Conservation (phyloP, 2,113 vertebrate species). For the Zeus faber region DNA sequence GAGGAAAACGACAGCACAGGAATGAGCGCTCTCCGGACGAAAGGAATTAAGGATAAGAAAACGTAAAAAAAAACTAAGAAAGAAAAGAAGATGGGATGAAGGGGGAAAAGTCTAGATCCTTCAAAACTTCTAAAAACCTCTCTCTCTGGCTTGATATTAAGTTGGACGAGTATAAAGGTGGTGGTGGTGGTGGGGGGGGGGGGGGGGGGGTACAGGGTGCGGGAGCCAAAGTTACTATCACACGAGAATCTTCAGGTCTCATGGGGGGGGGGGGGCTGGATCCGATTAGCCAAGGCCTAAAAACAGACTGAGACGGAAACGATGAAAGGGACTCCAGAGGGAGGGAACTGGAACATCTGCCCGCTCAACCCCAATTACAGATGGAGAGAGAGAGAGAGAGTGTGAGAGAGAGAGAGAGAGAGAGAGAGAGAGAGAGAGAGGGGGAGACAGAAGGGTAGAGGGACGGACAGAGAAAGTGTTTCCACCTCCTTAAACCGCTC, state of each 20-base stretch:
- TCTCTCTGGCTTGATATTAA: too few relatives aligned
- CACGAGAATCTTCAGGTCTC: constrained; percentile 48
- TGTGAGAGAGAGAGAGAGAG: constrained; percentile 3
- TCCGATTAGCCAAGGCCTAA: constrained; percentile 54
- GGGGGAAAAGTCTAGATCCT: too few relatives aligned
- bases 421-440: constrained; percentile 13
- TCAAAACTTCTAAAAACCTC: too few relatives aligned
- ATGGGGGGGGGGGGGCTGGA: constrained; percentile 38
- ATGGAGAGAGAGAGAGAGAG: constrained; percentile 24
- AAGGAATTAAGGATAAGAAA: too few relatives aligned
- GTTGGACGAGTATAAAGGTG: too few relatives aligned
- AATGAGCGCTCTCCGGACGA: too few relatives aligned
- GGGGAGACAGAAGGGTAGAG: not conserved
- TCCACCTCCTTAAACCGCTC: constrained; percentile 24
- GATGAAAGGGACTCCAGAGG: constrained; percentile 54
- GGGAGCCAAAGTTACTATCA: constrained; percentile 54
- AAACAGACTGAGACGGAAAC: constrained; percentile 61
- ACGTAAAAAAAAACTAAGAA: too few relatives aligned
- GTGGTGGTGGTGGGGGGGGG: too few relatives aligned
- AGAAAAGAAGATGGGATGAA: too few relatives aligned
- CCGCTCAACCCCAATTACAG: constrained; percentile 52
- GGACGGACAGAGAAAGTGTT: constrained; percentile 5
- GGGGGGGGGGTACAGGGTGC: too few relatives aligned
- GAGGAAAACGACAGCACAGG: too few relatives aligned
- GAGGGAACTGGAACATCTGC: constrained; percentile 50